Evolutionary conservation across 2,113 vertebrate species (phyloP).

Genomic region (Lepisosteus osseus): DNA sequence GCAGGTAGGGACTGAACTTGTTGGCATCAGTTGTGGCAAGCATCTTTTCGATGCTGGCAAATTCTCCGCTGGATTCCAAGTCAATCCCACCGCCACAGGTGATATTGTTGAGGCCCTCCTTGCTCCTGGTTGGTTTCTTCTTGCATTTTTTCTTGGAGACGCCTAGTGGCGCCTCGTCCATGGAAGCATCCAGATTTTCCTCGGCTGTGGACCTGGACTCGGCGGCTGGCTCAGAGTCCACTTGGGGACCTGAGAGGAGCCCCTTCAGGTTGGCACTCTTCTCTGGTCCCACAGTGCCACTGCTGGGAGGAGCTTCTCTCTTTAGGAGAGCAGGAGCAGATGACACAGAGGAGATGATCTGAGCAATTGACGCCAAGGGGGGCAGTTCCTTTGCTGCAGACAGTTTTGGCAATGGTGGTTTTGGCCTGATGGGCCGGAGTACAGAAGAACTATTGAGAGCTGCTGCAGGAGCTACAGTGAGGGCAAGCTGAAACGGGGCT

Average conservation of each 20-base stretch:
- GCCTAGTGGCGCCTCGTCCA: slow-evolving; percentile 1
- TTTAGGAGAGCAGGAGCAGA: slow-evolving; percentile 82
- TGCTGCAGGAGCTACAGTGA: slow-evolving; percentile 64
- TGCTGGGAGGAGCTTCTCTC: slow-evolving; percentile 55
- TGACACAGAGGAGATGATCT: slow-evolving; percentile 96
- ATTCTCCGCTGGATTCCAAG: slow-evolving; percentile 92
- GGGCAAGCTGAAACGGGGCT: slow-evolving; percentile 71
- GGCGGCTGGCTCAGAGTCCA: slow-evolving; percentile 25
- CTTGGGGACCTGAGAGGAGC: slow-evolving; percentile 12
- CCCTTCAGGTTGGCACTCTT: slow-evolving; percentile 22
- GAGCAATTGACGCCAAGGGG: slow-evolving; percentile 91
- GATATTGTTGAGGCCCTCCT: slow-evolving; percentile 36
- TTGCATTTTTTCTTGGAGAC: slow-evolving; percentile 64
- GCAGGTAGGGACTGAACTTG: slow-evolving; percentile 89
- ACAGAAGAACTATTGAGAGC: slow-evolving; percentile 53
- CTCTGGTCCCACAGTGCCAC: slow-evolving; percentile 36
- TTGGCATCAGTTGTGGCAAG: slow-evolving; percentile 91
- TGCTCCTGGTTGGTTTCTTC: slow-evolving; percentile 60
- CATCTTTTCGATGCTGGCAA: slow-evolving; percentile 98
- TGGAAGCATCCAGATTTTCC: slow-evolving; percentile 40
- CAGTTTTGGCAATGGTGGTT: slow-evolving; percentile 91
- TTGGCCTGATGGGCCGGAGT: slow-evolving; percentile 77
- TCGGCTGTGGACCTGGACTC: slow-evolving; percentile 34
- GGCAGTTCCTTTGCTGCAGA: slow-evolving; percentile 77
- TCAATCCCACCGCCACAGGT: slow-evolving; percentile 61